Evolutionary conservation across 2,888 invertebrate genomes (phyloP).

Genomic region (Dascillus cervinus): DNA sequence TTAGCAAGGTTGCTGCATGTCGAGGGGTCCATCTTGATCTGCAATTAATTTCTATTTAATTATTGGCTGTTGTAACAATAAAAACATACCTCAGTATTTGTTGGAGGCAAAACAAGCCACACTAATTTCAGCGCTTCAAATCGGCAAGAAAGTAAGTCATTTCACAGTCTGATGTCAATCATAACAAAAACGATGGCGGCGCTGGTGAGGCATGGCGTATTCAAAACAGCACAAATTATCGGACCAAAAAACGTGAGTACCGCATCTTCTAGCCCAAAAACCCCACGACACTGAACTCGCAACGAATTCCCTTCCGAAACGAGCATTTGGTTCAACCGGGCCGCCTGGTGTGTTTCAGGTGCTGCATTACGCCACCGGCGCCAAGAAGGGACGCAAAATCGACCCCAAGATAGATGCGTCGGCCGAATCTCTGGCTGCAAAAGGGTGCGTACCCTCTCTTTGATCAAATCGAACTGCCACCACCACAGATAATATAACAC

Average conservation of each 20-base stretch:
- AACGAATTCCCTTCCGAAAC: not conserved
- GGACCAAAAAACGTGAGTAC: slow-evolving; percentile 42
- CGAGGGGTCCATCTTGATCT: too few species aligned
- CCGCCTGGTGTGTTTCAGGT: slow-evolving; percentile 29
- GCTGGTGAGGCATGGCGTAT: slow-evolving; percentile 49
- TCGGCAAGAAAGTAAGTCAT: slow-evolving; percentile 42
- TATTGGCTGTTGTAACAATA: too few species aligned
- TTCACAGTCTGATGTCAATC: slow-evolving; percentile 16
- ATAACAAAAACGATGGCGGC: slow-evolving; percentile 54
- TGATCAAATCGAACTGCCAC: slow-evolving; percentile 24
- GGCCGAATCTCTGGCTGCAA: slow-evolving; percentile 57
- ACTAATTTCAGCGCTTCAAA: slow-evolving; percentile 56
- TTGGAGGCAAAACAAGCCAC: slow-evolving; percentile 79
- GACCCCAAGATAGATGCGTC: slow-evolving; percentile 46
- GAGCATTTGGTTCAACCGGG: slow-evolving; percentile 6
- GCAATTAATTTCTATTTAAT: too few species aligned
- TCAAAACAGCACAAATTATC: slow-evolving; percentile 36
- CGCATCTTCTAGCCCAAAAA: slow-evolving; percentile 7
- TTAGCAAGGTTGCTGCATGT: too few species aligned
- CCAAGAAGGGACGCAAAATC: slow-evolving; percentile 39
- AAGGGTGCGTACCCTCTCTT: slow-evolving; percentile 52
- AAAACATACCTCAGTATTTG: too few species aligned
- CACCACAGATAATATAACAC: too few species aligned
- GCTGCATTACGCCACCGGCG: slow-evolving; percentile 36
- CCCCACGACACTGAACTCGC: too few species aligned